Evolutionary conservation across 2,888 invertebrate species (phyloP).

Genomic region (Athetis lepigone): DNA sequence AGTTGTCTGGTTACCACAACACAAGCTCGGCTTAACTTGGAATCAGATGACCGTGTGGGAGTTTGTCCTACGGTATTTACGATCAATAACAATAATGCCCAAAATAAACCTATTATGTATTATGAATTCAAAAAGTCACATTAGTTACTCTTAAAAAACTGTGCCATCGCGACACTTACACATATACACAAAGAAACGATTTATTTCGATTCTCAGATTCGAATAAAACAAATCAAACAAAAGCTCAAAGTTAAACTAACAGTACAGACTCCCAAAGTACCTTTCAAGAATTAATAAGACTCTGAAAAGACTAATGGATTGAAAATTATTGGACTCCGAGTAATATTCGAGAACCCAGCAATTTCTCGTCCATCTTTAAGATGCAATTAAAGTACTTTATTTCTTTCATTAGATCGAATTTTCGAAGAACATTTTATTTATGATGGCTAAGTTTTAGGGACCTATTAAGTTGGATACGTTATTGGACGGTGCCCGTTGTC

Average conservation of each 20-base stretch:
- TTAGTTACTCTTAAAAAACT: no score
- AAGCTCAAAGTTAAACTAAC: constrained; percentile 46
- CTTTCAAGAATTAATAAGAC: constrained; percentile 66
- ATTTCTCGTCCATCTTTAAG: constrained; percentile 72
- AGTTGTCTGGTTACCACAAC: no score
- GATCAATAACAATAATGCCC: no score
- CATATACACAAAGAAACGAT: constrained; percentile 28
- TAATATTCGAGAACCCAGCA: constrained; percentile 59
- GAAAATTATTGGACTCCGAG: constrained; percentile 65
- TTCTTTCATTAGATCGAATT: constrained; percentile 79
- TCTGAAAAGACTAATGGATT: constrained; percentile 72
- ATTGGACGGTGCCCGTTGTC: constrained; percentile 56
- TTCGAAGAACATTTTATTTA: constrained; percentile 74
- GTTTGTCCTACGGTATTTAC: no score
- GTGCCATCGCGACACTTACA: no score
- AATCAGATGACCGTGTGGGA: no score
- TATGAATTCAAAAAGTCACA: background rate
- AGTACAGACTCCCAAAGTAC: constrained; percentile 60
- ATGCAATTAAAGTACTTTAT: constrained; percentile 81
- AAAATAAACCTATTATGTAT: no score
- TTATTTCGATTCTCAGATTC: constrained; percentile 31
- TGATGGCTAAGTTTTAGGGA: constrained; percentile 66
- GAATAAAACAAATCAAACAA: constrained; percentile 31
- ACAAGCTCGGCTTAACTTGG: no score
- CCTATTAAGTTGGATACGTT: constrained; percentile 66